These are phyloP conservation scores for Zingel zingel DNA, from an alignment of 2,113 vertebrate genomes.

Conservation along the genomic window DNA sequence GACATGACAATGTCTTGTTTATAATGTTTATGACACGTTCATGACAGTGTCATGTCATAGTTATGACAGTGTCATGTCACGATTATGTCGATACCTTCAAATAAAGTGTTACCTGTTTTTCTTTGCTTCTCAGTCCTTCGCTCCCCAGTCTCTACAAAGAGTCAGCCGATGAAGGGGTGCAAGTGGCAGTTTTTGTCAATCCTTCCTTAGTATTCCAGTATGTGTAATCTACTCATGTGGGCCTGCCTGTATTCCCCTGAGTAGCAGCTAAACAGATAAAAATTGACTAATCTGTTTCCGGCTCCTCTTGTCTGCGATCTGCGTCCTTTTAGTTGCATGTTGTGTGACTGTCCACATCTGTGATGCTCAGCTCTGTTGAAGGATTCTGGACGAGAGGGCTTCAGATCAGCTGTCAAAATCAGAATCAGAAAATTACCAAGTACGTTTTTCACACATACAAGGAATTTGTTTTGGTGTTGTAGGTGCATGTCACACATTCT, in stretches of 20 bases:
- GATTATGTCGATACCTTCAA: too few species aligned
- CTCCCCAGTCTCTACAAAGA: not conserved
- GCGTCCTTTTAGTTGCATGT: conserved; percentile 26
- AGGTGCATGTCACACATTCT: too few species aligned
- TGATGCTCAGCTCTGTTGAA: conserved; percentile 45
- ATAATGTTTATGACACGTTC: too few species aligned
- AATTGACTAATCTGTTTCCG: conserved; percentile 58
- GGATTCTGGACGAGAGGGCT: conserved; percentile 46
- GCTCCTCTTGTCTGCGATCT: conserved; percentile 45
- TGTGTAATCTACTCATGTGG: conserved; percentile 43
- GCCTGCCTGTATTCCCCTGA: conserved; percentile 43
- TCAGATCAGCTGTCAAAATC: conserved; percentile 70
- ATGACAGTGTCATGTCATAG: too few species aligned
- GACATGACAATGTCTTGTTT: too few species aligned
- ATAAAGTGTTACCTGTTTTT: not conserved
- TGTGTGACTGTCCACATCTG: conserved; percentile 46
- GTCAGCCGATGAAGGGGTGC: not conserved
- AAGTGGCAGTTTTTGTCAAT: conserved; percentile 18
- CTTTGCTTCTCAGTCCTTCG: not conserved
- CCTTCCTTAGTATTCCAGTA: conserved; percentile 14
- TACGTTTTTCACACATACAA: too few species aligned
- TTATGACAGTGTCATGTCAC: too few species aligned
- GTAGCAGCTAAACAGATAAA: conserved; percentile 56
- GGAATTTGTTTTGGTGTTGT: too few species aligned
- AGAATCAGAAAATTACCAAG: too few species aligned